A percentile compares a stretch with the other conserved stretches of the same genome.
Conservation (phyloP, 1,140 invertebrate genomes). For the Zaprionus ornatus region DNA sequence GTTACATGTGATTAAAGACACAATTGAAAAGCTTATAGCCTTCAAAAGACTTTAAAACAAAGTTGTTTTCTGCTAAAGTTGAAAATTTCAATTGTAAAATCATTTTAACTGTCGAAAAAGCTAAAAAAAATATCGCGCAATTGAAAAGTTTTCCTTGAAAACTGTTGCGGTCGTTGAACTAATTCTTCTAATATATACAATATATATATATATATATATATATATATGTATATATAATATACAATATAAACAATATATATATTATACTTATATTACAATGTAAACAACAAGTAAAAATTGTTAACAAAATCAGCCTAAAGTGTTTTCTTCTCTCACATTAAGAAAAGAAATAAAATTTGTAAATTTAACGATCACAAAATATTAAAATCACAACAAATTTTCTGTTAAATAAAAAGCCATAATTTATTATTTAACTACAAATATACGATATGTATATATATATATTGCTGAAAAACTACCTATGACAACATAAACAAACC, state of each 20-base stretch:
- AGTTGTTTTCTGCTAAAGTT: too few relatives aligned
- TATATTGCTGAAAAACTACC: neutral
- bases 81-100: too few relatives aligned
- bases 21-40: neutral
- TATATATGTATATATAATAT: too few relatives aligned
- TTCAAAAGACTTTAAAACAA: neutral
- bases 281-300: too few relatives aligned
- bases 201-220: too few relatives aligned
- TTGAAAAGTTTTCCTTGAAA: too few relatives aligned
- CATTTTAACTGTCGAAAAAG: too few relatives aligned
- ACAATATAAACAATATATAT: too few relatives aligned
- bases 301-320: neutral
- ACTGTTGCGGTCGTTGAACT: too few relatives aligned
- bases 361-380: neutral
- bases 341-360: neutral
- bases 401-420: neutral
- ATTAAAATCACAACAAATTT: constrained; percentile 1
- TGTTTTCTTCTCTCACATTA: neutral
- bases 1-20: neutral
- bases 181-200: too few relatives aligned
- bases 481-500: constrained; percentile 21
- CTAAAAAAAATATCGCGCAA: too few relatives aligned
- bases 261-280: too few relatives aligned
- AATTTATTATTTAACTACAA: constrained; percentile 10
- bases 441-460: neutral